Evolutionary conservation across 2,113 vertebrate species (phyloP), one percentile per base, ranked within the genome.

Genomic region (Salvelinus fontinalis): DNA sequence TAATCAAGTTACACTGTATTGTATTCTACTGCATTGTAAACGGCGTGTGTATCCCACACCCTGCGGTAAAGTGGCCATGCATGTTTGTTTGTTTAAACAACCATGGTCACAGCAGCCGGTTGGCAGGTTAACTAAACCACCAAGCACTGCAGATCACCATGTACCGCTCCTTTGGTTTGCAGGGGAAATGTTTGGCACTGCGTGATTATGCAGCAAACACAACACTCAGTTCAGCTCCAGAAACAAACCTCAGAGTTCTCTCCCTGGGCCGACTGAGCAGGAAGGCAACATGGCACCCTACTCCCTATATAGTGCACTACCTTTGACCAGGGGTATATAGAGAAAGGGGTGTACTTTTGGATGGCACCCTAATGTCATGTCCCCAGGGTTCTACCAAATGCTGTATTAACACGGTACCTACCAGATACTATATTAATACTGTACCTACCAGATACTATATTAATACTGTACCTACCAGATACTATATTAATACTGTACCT

Each of bases 191-290:
- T 29, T 26, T n/a, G 57, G n/a, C 67, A 57, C 69, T 57, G 78
- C 31, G 51, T 81, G 78, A 86, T 67, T 73, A 81, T 83, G 78
- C 78, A 80, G 75, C 73, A 81, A 73, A 80, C 67, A 31, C 68
- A 67, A n/a, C 54, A 71, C 27, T 70, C 70, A 71, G 29, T 12
- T 24, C 75, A 76, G 78, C 76, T 74, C 80, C 59, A 6, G 59
- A 60, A 22, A n/a, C 49, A 12, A 12, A 51, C 12, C 64, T 66
- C 24, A 6, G 34, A 29, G 24, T 5, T 13, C 26, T 29, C 64
- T 29, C 14, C 64, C 64, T 27, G 26, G 64, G 29, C 70, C 83
- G 71, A 14, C 73, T 75, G 27, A 51, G 60, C 70, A 76, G 18
- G 34, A 39, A 9, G 34, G 2, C 1, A 1, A 39, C 6, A 39